phyloP scores from a whole-genome alignment of 1,140 invertebrate genomes.

The Ceratina australensis region DNA sequence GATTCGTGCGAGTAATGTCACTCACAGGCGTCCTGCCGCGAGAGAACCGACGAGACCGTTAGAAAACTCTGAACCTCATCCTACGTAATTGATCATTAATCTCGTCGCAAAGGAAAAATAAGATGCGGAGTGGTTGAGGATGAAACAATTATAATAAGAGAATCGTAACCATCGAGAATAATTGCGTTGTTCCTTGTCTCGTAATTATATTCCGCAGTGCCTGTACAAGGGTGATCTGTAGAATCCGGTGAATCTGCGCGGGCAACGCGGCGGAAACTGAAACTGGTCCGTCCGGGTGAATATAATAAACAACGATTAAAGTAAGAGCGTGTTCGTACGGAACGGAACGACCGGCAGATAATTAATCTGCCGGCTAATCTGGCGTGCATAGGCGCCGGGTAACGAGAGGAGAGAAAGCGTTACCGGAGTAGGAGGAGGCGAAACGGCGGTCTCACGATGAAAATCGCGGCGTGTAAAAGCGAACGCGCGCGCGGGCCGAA shows the following conservation, averaged over 20 bases:
- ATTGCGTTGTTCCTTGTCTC: too few relatives aligned
- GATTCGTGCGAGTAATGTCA: slow-evolving; percentile 61
- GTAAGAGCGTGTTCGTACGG: slow-evolving; percentile 5
- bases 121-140: too few relatives aligned
- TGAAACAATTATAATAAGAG: too few relatives aligned
- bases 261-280: too few relatives aligned
- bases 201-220: too few relatives aligned
- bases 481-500: slow-evolving; percentile 33
- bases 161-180: too few relatives aligned
- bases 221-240: too few relatives aligned
- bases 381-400: neutral
- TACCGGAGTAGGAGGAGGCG: neutral
- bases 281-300: neutral
- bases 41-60: slow-evolving; percentile 6
- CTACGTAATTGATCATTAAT: too few relatives aligned
- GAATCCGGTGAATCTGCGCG: too few relatives aligned
- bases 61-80: slow-evolving; percentile 19
- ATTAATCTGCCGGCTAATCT: slow-evolving; percentile 31
- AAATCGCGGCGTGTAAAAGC: slow-evolving; percentile 27
- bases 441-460: neutral
- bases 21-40: slow-evolving; percentile 52
- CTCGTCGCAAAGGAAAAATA: too few relatives aligned
- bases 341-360: slow-evolving; percentile 7
- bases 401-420: slow-evolving; percentile 24
- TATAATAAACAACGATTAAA: slow-evolving; percentile 7